Conservation (phyloP, 2,113 vertebrate species). For the Coturnix japonica region DNA sequence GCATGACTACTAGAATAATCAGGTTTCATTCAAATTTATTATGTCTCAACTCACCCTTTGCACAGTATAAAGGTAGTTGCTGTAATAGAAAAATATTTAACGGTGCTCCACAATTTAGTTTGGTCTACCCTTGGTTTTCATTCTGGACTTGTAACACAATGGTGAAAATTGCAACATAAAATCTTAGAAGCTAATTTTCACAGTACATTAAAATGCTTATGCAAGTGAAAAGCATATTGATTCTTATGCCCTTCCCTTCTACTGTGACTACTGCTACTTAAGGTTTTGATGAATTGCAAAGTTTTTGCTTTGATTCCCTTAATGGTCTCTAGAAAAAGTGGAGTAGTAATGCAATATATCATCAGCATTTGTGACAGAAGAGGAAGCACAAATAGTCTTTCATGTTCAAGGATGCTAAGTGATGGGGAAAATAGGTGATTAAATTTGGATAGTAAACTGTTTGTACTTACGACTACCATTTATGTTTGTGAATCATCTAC, state of each 20-base stretch:
- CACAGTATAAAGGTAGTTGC: slow-evolving; percentile 5
- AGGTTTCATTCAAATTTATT: slow-evolving; percentile 18
- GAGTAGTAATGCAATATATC: background rate
- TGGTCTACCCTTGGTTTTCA: background rate
- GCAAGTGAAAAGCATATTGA: background rate
- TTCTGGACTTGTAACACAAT: background rate
- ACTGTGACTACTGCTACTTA: background rate
- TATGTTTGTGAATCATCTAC: background rate
- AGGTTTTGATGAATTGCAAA: background rate
- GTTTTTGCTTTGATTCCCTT: slow-evolving; percentile 31
- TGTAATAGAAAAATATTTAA: slow-evolving; percentile 21
- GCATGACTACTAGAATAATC: background rate
- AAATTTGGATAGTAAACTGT: background rate
- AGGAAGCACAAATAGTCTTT: background rate
- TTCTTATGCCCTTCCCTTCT: rapidly evolving
- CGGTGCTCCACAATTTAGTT: background rate
- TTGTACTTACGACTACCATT: background rate
- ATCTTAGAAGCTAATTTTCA: background rate
- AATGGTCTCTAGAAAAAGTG: background rate
- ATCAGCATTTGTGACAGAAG: background rate
- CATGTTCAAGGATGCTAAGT: background rate
- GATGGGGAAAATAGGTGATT: background rate
- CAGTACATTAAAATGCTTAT: background rate
- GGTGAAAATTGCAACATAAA: background rate
- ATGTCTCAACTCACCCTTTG: background rate